Evolutionary conservation across 2,888 invertebrate species (phyloP).

Genomic region (Polyploca ridens): DNA sequence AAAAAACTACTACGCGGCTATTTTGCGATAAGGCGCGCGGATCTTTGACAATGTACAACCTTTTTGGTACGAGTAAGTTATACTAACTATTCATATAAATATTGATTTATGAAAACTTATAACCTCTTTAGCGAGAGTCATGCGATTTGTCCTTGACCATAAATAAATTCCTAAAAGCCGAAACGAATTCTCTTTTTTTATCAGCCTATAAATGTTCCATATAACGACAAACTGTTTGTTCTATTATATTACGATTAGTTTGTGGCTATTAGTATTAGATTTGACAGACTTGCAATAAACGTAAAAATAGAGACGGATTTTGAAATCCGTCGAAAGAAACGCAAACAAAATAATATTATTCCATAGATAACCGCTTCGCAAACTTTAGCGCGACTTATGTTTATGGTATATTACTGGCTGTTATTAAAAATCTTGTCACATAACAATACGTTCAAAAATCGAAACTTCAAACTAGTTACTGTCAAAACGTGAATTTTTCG

Average conservation of each 20-base stretch:
- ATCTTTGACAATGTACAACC: conserved; percentile 27
- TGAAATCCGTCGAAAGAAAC: neutral
- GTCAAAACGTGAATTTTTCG: conserved; percentile 27
- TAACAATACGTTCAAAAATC: conserved; percentile 1
- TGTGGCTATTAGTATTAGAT: neutral
- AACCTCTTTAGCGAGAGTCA: conserved; percentile 4
- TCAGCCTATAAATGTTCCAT: neutral
- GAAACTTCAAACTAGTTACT: conserved; percentile 9
- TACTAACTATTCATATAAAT: neutral
- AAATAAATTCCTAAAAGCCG: conserved; percentile 5
- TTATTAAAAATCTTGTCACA: neutral
- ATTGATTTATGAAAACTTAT: neutral
- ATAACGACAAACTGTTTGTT: neutral
- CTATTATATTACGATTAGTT: neutral
- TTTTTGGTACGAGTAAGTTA: neutral
- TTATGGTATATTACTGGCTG: conserved; percentile 5
- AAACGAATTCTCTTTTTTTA: conserved; percentile 8
- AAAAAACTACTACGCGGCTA: conserved; percentile 18
- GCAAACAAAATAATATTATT: neutral
- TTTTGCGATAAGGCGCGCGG: conserved; percentile 31
- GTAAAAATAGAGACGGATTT: neutral
- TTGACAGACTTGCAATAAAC: neutral
- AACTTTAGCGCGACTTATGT: conserved; percentile 1
- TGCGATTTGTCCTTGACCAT: conserved; percentile 1
- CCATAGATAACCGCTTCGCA: neutral